Evolutionary conservation across 2,888 invertebrate genomes (phyloP).

Genomic region (Andrena hattorfiana): DNA sequence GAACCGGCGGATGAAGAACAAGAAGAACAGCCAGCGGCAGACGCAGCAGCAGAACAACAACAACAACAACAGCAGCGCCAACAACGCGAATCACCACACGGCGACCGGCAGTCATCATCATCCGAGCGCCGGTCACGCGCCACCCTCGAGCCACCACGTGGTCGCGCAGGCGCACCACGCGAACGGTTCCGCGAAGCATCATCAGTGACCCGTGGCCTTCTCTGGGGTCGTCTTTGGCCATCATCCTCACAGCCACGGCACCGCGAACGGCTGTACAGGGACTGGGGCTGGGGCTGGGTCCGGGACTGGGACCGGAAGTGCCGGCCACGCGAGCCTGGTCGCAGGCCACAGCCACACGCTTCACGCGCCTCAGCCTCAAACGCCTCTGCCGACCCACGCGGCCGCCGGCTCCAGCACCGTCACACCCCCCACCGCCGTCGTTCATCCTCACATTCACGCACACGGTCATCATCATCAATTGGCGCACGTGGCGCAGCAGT

Average conservation of each 20-base stretch:
- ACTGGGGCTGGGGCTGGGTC: slow-evolving; percentile 79
- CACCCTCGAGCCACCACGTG: slow-evolving; percentile 87
- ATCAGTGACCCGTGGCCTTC: slow-evolving; percentile 95
- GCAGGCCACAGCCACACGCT: slow-evolving; percentile 75
- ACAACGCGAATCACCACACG: slow-evolving; percentile 90
- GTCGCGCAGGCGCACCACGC: slow-evolving; percentile 86
- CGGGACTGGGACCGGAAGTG: slow-evolving; percentile 63
- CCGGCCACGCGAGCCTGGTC: slow-evolving; percentile 75
- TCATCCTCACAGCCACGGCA: slow-evolving; percentile 87
- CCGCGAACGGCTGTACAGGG: slow-evolving; percentile 85
- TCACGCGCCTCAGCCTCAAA: slow-evolving; percentile 79
- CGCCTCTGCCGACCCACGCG: slow-evolving; percentile 68
- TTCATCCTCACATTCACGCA: slow-evolving; percentile 72
- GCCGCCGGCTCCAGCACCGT: slow-evolving; percentile 53
- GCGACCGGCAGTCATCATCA: slow-evolving; percentile 86
- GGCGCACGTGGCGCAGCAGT: slow-evolving; percentile 81
- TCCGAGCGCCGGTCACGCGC: slow-evolving; percentile 88
- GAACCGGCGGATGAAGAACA: slow-evolving; percentile 99
- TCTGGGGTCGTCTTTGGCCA: slow-evolving; percentile 92
- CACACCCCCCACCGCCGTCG: slow-evolving; percentile 67
- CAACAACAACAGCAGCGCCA: slow-evolving; percentile 90
- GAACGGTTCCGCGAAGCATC: slow-evolving; percentile 89
- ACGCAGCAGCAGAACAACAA: slow-evolving; percentile 93
- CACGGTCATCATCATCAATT: slow-evolving; percentile 78
- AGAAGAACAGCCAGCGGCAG: slow-evolving; percentile 97